Percentiles rank a stretch among this genome's conserved stretches.
Conservation (phyloP, 1,140 invertebrate genomes). For the Drosophila arizonae region DNA sequence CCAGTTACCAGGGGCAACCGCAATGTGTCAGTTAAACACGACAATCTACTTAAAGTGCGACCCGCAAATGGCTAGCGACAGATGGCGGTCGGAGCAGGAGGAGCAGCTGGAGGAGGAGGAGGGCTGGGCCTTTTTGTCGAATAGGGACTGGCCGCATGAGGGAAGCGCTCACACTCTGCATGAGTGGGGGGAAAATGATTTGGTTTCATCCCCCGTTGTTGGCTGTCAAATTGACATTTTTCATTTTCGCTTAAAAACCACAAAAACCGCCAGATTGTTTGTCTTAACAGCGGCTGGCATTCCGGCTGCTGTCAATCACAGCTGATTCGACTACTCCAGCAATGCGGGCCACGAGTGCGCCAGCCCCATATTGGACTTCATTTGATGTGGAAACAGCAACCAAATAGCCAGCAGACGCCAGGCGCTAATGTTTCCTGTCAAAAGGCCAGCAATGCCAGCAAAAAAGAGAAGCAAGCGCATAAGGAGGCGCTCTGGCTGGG, state of each 20-base stretch:
- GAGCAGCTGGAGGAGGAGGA: not conserved
- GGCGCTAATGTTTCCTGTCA: conserved; percentile 66
- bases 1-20: conserved; percentile 33
- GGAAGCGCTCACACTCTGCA: not conserved
- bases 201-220: conserved; percentile 36
- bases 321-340: conserved; percentile 18
- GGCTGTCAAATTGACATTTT: conserved; percentile 71
- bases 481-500: conserved; percentile 7
- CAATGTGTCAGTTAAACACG: conserved; percentile 59
- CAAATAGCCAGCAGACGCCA: conserved; percentile 32
- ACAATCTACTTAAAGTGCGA: conserved; percentile 64
- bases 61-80: conserved; percentile 23
- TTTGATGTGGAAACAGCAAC: conserved; percentile 49
- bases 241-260: conserved; percentile 62
- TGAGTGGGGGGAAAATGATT: not conserved
- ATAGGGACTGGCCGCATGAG: too few relatives aligned
- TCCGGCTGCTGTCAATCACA: conserved; percentile 65
- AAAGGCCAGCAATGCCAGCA: conserved; percentile 18
- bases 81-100: not conserved
- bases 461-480: not conserved
- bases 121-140: too few relatives aligned
- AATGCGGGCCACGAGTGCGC: conserved; percentile 9
- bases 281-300: conserved; percentile 62
- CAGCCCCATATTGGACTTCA: conserved; percentile 54
- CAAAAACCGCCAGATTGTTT: conserved; percentile 69